Percentiles rank a stretch among this genome's conserved stretches.
phyloP scores from a whole-genome alignment of 1,140 invertebrate genomes.

The Stenopsyche tienmushanensis region DNA sequence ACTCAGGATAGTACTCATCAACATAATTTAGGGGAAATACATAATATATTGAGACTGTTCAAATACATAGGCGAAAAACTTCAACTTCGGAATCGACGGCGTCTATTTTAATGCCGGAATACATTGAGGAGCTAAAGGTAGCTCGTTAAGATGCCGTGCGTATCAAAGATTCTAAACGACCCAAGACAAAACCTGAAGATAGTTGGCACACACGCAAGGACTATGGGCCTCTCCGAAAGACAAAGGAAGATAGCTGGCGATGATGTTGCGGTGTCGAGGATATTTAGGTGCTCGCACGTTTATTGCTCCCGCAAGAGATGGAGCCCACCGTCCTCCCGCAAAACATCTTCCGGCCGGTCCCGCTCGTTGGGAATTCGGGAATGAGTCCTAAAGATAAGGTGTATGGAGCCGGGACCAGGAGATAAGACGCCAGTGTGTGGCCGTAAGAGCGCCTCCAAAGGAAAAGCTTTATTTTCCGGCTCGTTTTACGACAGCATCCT shows the following conservation, averaged over 20 bases:
- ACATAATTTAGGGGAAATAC: not conserved
- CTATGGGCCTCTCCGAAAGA: slow-evolving; percentile 3
- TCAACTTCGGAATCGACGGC: not conserved
- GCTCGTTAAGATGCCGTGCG: not conserved
- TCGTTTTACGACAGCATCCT: slow-evolving; percentile 26
- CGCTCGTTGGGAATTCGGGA: slow-evolving; percentile 32
- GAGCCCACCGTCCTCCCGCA: slow-evolving; percentile 3
- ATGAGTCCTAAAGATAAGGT: slow-evolving; percentile 36
- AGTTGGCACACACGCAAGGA: not conserved
- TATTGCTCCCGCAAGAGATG: slow-evolving; percentile 33
- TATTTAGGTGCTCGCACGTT: slow-evolving; percentile 31
- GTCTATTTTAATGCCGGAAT: not conserved
- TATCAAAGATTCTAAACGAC: not conserved
- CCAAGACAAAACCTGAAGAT: not conserved
- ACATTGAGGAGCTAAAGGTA: not conserved
- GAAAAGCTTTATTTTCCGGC: slow-evolving; percentile 32
- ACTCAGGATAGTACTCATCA: too few species aligned
- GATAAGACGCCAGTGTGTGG: slow-evolving; percentile 23
- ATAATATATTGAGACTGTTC: not conserved
- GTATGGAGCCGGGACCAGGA: slow-evolving; percentile 17
- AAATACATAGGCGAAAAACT: not conserved
- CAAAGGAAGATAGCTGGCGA: slow-evolving; percentile 18
- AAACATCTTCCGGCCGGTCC: slow-evolving; percentile 25
- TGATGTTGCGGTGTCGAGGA: slow-evolving; percentile 13
- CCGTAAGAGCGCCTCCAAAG: slow-evolving; percentile 1